Base-by-base conservation (phyloP, 2,888 invertebrate species). In the Rapana venosa region DNA sequence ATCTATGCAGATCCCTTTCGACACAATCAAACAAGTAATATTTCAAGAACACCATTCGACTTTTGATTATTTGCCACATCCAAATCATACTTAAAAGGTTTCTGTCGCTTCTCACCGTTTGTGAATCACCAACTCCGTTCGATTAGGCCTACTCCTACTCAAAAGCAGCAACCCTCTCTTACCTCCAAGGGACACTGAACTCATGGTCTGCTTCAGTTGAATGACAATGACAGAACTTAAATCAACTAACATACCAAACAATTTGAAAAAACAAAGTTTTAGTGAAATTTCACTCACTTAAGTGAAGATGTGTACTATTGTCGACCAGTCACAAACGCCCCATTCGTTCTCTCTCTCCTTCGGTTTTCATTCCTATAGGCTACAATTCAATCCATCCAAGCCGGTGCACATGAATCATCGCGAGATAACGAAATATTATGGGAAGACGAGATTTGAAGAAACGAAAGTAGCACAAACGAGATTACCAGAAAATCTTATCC, bases 201-300 rank as follows among this genome's bases (percentile, higher is more conserved):
- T 85, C 56, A 30, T 58, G 58, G 84, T 56, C n/a, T 58, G 56
- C 83, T 85, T 85, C 58, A n/a, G 58, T 85, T 85, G 84, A 85
- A 85, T 85, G 84, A 85, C 35, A 85, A 56, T 85, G 17, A 30
- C n/a, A 58, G 56, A 58, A 85, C 26, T 58, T 56, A 30, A 58
- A 58, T 85, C 30, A 17, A 58, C 30, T 58, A 58, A 85, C 58
- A 85, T 30, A 58, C 8, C 30, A 30, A 20, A 11, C 20, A 17
- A 85, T n/a, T 85, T 30, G 58, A 56, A 58, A 15, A 85, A 85
- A 85, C 35, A 56, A 85, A 85, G 77, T 85, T 85, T 56, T 85
- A 85, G 56, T 85, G 84, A 85, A 85, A 85, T 85, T 56, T 85
- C 84, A 85, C 30, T 85, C 84, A 85, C 84, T 85, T 58, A 85